A percentile compares a stretch with the other conserved stretches of the same genome.
phyloP scores from a whole-genome alignment of 2,113 vertebrate genomes.

The Sceloporus tristichus region DNA sequence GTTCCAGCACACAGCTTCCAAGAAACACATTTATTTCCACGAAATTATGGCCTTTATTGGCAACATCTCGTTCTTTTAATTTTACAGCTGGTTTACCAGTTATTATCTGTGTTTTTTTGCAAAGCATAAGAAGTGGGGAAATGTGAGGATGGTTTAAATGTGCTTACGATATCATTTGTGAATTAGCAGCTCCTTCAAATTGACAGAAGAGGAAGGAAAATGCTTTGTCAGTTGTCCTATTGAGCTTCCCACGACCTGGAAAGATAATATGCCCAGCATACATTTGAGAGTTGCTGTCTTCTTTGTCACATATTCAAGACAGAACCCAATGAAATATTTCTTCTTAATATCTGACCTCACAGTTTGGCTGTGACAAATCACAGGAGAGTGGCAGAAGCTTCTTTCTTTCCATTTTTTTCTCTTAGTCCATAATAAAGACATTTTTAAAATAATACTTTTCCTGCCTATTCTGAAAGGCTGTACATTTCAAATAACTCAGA shows the following conservation, averaged over 20 bases:
- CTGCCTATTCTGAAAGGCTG: constrained; percentile 55
- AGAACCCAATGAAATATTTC: constrained; percentile 14
- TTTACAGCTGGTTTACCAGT: constrained; percentile 88
- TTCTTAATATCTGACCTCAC: constrained; percentile 50
- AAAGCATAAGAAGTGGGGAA: constrained; percentile 83
- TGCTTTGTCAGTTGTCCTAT: constrained; percentile 58
- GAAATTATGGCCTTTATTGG: constrained; percentile 86
- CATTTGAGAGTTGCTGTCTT: constrained; percentile 43
- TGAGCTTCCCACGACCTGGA: constrained; percentile 26
- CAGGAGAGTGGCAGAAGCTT: constrained; percentile 43
- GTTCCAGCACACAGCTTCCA: constrained; percentile 76
- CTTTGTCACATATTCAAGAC: constrained; percentile 7
- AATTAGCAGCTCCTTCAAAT: constrained; percentile 79
- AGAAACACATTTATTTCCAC: constrained; percentile 86
- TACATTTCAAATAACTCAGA: constrained; percentile 73
- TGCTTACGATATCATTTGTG: constrained; percentile 80
- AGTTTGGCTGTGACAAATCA: constrained; percentile 57
- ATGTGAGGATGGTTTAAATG: constrained; percentile 79
- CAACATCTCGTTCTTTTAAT: constrained; percentile 87
- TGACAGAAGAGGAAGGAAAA: constrained; percentile 66
- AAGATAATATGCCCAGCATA: constrained; percentile 55
- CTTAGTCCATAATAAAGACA: constrained; percentile 11
- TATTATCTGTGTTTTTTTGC: constrained; percentile 86
- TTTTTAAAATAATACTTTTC: constrained; percentile 29
- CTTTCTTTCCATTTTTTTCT: not conserved